Evolutionary conservation across 1,140 invertebrate species (phyloP).

Genomic region (Gerris buenoi): DNA sequence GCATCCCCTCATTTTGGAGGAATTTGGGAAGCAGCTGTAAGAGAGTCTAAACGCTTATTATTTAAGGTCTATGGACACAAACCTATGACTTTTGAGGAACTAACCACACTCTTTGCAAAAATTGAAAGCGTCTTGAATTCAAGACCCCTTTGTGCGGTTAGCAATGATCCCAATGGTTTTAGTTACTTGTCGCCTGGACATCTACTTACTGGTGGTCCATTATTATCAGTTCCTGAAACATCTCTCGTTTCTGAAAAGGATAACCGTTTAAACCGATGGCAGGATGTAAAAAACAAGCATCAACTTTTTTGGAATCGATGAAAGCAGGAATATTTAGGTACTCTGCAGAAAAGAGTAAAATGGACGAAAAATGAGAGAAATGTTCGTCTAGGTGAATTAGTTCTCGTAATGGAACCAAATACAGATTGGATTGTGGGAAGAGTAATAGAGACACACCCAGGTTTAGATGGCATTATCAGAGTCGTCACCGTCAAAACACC

Average conservation of each 20-base stretch:
- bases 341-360: constrained; percentile 9
- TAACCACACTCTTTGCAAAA: constrained; percentile 19
- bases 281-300: constrained; percentile 8
- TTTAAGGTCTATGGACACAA: constrained; percentile 16
- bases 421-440: no score
- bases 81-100: constrained; percentile 23
- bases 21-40: constrained; percentile 26
- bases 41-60: constrained; percentile 20
- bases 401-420: no score
- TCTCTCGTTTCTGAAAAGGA: constrained; percentile 18
- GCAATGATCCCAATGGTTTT: background rate
- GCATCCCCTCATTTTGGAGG: constrained; percentile 27
- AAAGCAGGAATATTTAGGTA: constrained; percentile 10
- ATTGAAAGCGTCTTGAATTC: constrained; percentile 25
- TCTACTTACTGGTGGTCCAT: background rate
- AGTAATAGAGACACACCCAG: no score
- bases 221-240: constrained; percentile 18
- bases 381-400: constrained; percentile 9
- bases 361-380: constrained; percentile 6
- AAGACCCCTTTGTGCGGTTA: constrained; percentile 14
- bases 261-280: background rate
- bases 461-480: no score
- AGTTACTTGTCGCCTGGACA: background rate
- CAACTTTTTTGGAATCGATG: constrained; percentile 15
- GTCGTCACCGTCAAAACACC: no score